Evolutionary conservation across 2,113 vertebrate species (phyloP), one percentile per base, ranked within the genome.

Genomic region (Oxyruncus cristatus): DNA sequence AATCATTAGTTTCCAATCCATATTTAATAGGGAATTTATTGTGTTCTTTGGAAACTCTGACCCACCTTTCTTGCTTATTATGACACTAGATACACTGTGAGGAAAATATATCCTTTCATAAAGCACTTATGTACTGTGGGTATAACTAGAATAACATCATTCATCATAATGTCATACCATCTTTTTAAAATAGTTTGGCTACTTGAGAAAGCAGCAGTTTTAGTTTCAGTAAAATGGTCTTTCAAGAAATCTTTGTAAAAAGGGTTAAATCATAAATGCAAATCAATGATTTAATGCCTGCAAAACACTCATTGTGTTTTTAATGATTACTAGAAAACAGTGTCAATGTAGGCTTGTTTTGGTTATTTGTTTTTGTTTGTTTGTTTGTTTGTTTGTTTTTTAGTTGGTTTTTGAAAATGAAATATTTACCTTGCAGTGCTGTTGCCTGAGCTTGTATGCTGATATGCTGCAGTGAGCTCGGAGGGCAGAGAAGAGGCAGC

Each of bases 381-480:
- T 41, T 41, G 39, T 41, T 41, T 41, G 39, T 17, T 44, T n/a
- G n/a, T n/a, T n/a, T n/a, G n/a, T 20, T 41, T 41, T 42, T 42
- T 30, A 14, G 41, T 32, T 44, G 12, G 9, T 15, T 44, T 65
- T 32, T 22, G 20, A 49, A 81, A 49, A n/a, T 32, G 2, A 67
- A 76, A 7, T 56, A 50, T 39, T 71, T 84, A 55, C 33, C 12
- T 46, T 15, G 15, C 23, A 46, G 71, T n/a, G 47, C 14, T n/a
- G 23, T 37, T 53, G n/a, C 28, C 59, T 50, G 41, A 65, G 67
- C n/a, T 74, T 35, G 21, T 32, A 59, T 0, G 2, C 17, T 63
- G 58, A 41, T 15, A 35, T 1, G 1, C 18, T 59, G 32, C 32
- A 26, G 30, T 9, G 39, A 89, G 15, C 37, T 74, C 0, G 0